Conservation (phyloP, 1,140 invertebrate species). For the Aphelenchoides avenae region DNA sequence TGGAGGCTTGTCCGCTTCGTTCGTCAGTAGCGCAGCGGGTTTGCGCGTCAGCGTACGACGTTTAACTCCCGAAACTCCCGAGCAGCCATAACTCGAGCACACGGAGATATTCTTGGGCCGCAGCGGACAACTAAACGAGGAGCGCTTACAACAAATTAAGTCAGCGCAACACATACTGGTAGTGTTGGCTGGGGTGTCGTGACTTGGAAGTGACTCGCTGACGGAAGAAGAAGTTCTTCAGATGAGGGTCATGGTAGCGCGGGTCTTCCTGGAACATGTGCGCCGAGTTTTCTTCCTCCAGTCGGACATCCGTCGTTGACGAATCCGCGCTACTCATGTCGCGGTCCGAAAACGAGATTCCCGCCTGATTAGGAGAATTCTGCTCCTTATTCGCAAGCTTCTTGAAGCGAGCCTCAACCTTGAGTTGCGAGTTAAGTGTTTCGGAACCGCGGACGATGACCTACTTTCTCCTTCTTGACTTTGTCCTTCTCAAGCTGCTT, state of each 20-base stretch:
- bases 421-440: neutral
- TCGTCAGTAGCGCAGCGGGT: neutral
- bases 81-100: conserved; percentile 24
- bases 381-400: neutral
- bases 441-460: neutral
- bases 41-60: neutral
- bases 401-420: conserved; percentile 11
- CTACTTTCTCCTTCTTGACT: conserved; percentile 31
- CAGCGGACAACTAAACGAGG: conserved; percentile 15
- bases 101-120: conserved; percentile 6
- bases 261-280: conserved; percentile 1
- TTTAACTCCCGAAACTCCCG: no score
- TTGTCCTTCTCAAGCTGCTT: conserved; percentile 37
- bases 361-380: neutral
- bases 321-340: neutral
- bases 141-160: neutral
- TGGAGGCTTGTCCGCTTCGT: neutral
- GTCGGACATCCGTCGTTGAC: no score
- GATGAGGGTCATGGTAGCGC: conserved; percentile 28
- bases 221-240: conserved; percentile 41
- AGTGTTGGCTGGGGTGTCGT: conserved; percentile 31
- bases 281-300: no score
- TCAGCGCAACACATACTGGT: conserved; percentile 27
- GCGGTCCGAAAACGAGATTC: neutral
- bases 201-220: conserved; percentile 42